Base-by-base conservation (phyloP, 2,888 invertebrate genomes). In the Campoplex capitator region DNA sequence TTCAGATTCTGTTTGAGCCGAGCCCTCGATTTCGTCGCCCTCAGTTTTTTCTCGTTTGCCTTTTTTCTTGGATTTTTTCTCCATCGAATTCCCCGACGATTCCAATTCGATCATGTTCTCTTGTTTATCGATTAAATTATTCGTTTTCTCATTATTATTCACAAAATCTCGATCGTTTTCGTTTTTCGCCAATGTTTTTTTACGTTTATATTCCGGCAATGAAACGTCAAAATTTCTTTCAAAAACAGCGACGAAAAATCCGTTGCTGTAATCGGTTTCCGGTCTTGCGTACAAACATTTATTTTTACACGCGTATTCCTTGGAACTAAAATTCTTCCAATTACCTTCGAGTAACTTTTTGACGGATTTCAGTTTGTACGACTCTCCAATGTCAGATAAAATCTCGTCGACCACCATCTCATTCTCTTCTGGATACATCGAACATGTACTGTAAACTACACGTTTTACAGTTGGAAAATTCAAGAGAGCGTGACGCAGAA, bases 401-500 rank as follows among this genome's bases (percentile, higher is more conserved):
- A 97, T 96, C 92, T 97, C 97, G 18, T 96, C 95, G 1, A 98
- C 96, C 0, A 99, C 99, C 90, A 97, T 95, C 94, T 99, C 99
- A 93, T 99, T 99, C 95, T 99, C 99, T 94, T 98, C 97, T 0
- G 96, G 96, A 93, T 97, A 96, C 13, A 98, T 92, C 0, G 99
- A 99, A 93, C 99, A 99, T 0, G 99, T 99, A 58, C 99, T 99
- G 94, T 99, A 99, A 3, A 99, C 97, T 23, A 99, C 97, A 82
- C 97, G 95, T 92, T 98, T 97, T 0, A 97, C 98, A 84, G 96
- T 96, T 0, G 99, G 98, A 94, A 99, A 99, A 0, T 96, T 95
- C 18, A 96, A 96, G 93, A 99, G 96, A 0, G 99, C 99, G 93
- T 98, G 98, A 83, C 97, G 96, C 0, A 99, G 95, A 83, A 99